phyloP scores from a whole-genome alignment of 92 coral and sea anemone genomes.

The Muricea muricata region DNA sequence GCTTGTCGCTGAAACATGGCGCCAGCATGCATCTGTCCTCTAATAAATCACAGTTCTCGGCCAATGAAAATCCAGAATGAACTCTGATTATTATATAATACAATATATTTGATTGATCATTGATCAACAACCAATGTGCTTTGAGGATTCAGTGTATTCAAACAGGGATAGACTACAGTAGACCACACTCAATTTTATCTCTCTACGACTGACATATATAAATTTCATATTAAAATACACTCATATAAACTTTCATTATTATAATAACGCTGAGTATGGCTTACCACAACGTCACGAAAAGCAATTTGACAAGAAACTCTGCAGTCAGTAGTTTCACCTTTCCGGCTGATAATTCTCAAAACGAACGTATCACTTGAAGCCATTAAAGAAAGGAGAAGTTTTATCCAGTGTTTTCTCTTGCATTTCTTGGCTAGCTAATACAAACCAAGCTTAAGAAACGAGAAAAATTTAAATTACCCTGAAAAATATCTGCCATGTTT shows the following conservation, averaged over 20 bases:
- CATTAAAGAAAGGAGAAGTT: conserved; percentile 60
- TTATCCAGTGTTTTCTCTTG: not conserved
- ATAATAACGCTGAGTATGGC: too few relatives aligned
- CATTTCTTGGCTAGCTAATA: not conserved
- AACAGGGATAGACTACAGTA: not conserved
- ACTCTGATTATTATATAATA: too few relatives aligned
- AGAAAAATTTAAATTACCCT: not conserved
- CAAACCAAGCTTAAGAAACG: not conserved
- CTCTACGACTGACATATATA: not conserved
- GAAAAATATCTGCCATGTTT: not conserved
- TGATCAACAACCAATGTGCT: too few relatives aligned
- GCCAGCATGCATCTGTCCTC: too few relatives aligned
- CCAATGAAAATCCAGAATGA: too few relatives aligned
- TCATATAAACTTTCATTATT: too few relatives aligned
- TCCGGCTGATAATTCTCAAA: conserved; percentile 81
- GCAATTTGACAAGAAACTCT: conserved; percentile 69
- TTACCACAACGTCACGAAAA: conserved; percentile 95
- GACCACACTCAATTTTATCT: not conserved
- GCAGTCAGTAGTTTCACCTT: conserved; percentile 94
- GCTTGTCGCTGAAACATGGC: too few relatives aligned
- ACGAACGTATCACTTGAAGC: conserved; percentile 81
- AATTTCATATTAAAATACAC: too few relatives aligned
- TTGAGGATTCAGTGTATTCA: too few relatives aligned
- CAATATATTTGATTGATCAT: too few relatives aligned
- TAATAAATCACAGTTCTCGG: too few relatives aligned